Conservation (phyloP, 2,113 vertebrate genomes). For the Brachyistius frenatus region DNA sequence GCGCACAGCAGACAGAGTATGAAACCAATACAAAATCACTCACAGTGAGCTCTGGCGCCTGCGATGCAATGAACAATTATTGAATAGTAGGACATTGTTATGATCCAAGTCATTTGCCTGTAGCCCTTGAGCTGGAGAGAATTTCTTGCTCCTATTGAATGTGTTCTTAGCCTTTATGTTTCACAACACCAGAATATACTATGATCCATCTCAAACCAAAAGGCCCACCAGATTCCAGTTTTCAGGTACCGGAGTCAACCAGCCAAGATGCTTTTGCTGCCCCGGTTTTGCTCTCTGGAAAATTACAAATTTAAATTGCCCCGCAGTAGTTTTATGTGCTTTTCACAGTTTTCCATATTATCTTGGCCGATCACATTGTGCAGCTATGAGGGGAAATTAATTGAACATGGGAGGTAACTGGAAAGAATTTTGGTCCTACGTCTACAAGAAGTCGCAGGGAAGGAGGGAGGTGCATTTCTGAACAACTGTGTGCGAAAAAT, state of each 20-base stretch:
- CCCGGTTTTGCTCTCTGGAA: conserved; percentile 45
- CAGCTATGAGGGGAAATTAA: conserved; percentile 47
- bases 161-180: conserved; percentile 49
- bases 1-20: conserved; percentile 23
- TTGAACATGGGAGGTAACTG: conserved; percentile 35
- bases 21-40: conserved; percentile 53
- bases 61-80: conserved; percentile 55
- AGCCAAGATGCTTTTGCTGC: neutral
- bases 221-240: conserved; percentile 28
- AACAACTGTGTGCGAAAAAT: conserved; percentile 31
- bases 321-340: conserved; percentile 39
- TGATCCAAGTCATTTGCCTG: conserved; percentile 32
- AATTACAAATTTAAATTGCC: conserved; percentile 64
- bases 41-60: conserved; percentile 18
- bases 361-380: conserved; percentile 55
- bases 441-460: conserved; percentile 18
- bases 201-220: conserved; percentile 38
- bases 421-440: conserved; percentile 36
- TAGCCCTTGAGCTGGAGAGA: conserved; percentile 41
- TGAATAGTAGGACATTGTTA: conserved; percentile 55
- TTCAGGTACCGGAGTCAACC: conserved; percentile 27
- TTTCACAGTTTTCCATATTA: conserved; percentile 36
- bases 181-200: conserved; percentile 47
- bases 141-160: conserved; percentile 44
- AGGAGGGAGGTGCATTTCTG: conserved; percentile 27